Evolutionary conservation across 2,113 vertebrate genomes (phyloP), one percentile per base, ranked within the genome.

Genomic region (Dermatemys mawii): DNA sequence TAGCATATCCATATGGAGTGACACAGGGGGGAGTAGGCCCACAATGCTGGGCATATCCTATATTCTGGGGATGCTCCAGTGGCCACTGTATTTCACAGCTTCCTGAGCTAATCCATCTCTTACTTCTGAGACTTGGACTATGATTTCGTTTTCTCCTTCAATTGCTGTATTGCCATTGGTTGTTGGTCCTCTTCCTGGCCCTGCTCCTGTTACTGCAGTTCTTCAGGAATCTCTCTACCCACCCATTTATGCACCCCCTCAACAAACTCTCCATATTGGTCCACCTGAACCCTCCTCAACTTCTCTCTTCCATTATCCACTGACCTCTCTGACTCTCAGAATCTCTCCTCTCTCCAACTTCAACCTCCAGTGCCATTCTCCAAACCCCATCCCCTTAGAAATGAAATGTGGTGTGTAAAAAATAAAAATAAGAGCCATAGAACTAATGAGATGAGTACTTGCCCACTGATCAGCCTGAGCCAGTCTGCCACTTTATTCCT

Each of bases 121-220:
- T 24, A 29, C n/a, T 29, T 76, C 35, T 35, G 3, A 44, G 32
- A 63, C 17, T 60, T 11, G 12, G 54, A 4, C 6, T 80, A 1
- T 44, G n/a, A 70, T 70, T 22, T 70, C 16, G 13, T 4, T 70
- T 41, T 90, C 53, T 5, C 6, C 55, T 76, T 14, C 16, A 13
- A 11, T 83, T 88, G 48, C 29, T n/a, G 26, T 51, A 6, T 29
- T 67, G 54, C 81, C 1, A 0, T 22, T 38, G 75, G 32, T 32
- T 0, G 0, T 26, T 67, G 35, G 32, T n/a, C 60, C 60, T n/a
- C 35, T 67, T 67, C 60, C 60, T 67, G 16, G 0, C 27, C 0
- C 2, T 29, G 85, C 55, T 57, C 17, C 73, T 12, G 19, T 8
- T 9, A 5, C 0, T 0, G 46, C 29, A 73, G 46, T 54, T 46